phyloP scores from a whole-genome alignment of 2,797 vertebrate species.

The Sandelia bainsii region DNA sequence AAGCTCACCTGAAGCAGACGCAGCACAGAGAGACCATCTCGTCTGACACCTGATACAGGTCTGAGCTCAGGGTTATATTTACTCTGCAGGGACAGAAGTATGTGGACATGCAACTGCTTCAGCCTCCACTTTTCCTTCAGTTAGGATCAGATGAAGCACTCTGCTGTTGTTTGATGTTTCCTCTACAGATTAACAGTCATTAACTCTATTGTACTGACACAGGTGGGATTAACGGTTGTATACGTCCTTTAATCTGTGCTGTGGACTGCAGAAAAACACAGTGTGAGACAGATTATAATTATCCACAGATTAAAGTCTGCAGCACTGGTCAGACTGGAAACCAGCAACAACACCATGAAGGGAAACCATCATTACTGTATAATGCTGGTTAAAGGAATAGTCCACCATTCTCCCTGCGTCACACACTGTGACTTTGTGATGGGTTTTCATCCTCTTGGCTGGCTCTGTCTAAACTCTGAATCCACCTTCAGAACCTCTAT shows the following conservation, averaged over 20 bases:
- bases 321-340: neutral
- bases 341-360: neutral
- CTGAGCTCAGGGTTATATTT: neutral
- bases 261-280: slow-evolving; percentile 3
- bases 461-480: no score
- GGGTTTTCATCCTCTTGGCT: no score
- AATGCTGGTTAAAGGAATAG: no score
- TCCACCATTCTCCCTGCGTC: no score
- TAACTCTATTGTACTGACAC: slow-evolving; percentile 29
- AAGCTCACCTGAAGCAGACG: slow-evolving; percentile 54
- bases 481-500: no score
- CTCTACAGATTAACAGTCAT: slow-evolving; percentile 15
- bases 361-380: no score
- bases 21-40: neutral
- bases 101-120: neutral
- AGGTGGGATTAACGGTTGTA: slow-evolving; percentile 44
- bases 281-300: slow-evolving; percentile 34
- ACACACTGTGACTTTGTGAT: no score
- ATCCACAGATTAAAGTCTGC: slow-evolving; percentile 2
- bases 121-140: no score
- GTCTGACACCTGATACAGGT: neutral
- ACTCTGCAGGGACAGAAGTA: neutral
- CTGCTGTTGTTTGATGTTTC: no score
- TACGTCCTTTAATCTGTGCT: slow-evolving; percentile 45
- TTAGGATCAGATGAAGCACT: no score